phyloP scores from a whole-genome alignment of 2,888 invertebrate species.

The Mythimna ferrago region DNA sequence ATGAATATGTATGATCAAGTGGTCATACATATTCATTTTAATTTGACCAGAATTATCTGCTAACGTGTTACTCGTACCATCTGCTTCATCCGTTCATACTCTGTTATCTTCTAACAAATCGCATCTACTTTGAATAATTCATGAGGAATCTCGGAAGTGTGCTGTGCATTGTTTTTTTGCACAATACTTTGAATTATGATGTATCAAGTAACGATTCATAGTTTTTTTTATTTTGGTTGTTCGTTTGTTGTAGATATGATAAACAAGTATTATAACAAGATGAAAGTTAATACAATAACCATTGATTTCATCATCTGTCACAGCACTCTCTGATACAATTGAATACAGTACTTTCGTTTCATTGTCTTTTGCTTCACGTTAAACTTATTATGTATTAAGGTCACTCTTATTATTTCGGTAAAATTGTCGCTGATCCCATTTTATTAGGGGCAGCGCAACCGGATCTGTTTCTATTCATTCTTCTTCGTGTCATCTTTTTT shows the following conservation, averaged over 20 bases:
- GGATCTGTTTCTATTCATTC: too few species aligned
- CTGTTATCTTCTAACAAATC: constrained; percentile 48
- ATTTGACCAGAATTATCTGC: constrained; percentile 11
- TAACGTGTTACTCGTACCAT: constrained; percentile 42
- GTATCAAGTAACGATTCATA: constrained; percentile 15
- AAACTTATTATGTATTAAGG: not conserved
- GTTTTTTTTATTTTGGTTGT: not conserved
- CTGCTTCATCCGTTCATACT: constrained; percentile 45
- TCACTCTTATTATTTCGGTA: not conserved
- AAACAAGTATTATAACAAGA: not conserved
- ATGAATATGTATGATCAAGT: too few species aligned
- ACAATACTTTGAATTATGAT: constrained; percentile 38
- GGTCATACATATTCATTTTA: not conserved
- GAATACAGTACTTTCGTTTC: not conserved
- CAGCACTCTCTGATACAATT: not conserved
- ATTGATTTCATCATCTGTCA: constrained; percentile 1
- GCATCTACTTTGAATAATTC: constrained; percentile 59
- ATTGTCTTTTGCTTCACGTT: not conserved
- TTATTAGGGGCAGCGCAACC: too few species aligned
- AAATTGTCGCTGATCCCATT: not conserved
- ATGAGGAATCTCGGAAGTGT: constrained; percentile 62
- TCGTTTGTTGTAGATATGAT: too few species aligned
- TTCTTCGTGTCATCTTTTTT: too few species aligned
- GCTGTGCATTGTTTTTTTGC: constrained; percentile 53
- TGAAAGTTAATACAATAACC: not conserved